Conservation (phyloP, 2,888 invertebrate genomes). For the Pecten maximus region DNA sequence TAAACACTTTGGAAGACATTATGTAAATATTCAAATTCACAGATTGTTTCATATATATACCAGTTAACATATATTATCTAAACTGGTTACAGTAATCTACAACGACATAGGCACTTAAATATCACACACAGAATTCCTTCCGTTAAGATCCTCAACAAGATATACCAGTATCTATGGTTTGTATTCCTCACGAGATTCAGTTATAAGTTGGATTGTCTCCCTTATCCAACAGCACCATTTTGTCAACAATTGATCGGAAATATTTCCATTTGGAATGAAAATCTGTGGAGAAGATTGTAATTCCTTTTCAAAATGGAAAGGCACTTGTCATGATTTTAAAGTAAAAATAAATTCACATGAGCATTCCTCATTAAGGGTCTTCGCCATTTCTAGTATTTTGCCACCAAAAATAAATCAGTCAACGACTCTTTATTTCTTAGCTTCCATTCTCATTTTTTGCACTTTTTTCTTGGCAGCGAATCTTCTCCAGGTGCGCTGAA, state of each 20-base stretch:
- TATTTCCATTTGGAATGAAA: background rate
- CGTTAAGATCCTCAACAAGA: background rate
- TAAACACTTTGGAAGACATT: too few relatives aligned
- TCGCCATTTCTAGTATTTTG: background rate
- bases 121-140: background rate
- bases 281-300: background rate
- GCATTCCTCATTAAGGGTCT: background rate
- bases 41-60: too few relatives aligned
- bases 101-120: background rate
- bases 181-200: background rate
- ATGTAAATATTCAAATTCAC: too few relatives aligned
- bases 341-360: background rate
- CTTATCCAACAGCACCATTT: background rate
- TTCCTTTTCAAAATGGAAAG: background rate
- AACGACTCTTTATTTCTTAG: background rate
- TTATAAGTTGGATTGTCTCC: background rate
- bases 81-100: too few relatives aligned
- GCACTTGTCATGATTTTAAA: background rate
- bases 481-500: constrained; percentile 75
- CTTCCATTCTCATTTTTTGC: constrained; percentile 18
- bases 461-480: constrained; percentile 57
- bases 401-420: background rate
- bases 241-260: background rate
- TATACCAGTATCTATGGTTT: background rate
- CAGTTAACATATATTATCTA: too few relatives aligned